These are phyloP conservation scores for Mesaphorura yosii DNA, from an alignment of 1,140 invertebrate species.

Conservation along the genomic window DNA sequence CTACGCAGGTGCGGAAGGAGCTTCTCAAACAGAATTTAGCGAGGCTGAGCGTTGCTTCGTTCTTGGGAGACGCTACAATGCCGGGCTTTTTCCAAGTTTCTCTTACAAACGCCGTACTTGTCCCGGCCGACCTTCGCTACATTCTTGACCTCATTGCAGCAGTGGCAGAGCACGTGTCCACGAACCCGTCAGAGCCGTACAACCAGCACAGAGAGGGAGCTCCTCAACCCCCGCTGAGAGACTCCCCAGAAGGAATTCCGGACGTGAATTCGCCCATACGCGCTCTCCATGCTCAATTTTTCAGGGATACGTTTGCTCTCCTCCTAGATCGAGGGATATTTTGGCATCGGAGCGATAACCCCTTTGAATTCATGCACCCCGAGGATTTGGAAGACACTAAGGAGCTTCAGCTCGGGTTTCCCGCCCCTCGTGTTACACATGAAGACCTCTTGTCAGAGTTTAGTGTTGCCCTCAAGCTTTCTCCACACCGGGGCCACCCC, in stretches of 20 bases:
- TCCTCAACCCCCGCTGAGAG: not conserved
- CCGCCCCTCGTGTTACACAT: no score
- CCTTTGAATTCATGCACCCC: not conserved
- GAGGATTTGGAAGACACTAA: conserved; percentile 6
- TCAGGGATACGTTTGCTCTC: not conserved
- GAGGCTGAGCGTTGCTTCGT: no score
- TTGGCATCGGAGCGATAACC: not conserved
- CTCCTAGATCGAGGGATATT: not conserved
- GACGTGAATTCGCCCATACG: not conserved
- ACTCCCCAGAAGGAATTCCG: not conserved
- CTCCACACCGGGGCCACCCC: conserved; percentile 5
- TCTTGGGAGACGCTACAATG: not conserved
- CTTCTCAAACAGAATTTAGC: not conserved
- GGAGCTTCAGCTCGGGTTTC: conserved; percentile 5
- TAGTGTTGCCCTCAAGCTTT: not conserved
- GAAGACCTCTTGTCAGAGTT: not conserved
- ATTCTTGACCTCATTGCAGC: conserved; percentile 6
- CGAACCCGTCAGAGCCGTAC: no score
- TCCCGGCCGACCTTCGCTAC: not conserved
- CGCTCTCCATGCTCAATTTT: not conserved
- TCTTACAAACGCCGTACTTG: conserved; percentile 1
- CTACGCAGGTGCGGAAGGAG: not conserved
- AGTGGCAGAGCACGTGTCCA: not conserved
- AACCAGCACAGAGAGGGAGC: no score
- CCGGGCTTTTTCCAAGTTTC: conserved; percentile 4